Conservation (phyloP, 1,140 invertebrate genomes). For the Apis dorsata region DNA sequence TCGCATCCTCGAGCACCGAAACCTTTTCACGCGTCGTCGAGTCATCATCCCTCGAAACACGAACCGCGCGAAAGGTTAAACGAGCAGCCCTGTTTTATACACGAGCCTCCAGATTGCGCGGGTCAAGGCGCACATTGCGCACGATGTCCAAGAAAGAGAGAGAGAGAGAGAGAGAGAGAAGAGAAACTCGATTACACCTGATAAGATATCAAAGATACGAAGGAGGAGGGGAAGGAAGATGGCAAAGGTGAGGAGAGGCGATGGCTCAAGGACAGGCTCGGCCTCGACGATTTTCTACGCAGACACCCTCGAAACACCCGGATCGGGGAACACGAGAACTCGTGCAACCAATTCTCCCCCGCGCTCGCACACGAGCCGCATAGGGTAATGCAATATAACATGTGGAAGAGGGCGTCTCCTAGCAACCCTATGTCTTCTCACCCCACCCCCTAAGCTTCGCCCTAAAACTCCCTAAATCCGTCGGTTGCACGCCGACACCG, state of each 20-base stretch:
- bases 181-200: not conserved
- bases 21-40: not conserved
- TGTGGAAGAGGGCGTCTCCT: conserved; percentile 76
- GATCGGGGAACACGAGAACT: conserved; percentile 64
- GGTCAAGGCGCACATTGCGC: conserved; percentile 17
- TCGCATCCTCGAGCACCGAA: not conserved
- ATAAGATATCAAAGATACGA: not conserved
- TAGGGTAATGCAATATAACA: conserved; percentile 77
- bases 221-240: conserved; percentile 2
- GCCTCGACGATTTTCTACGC: conserved; percentile 58
- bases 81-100: not conserved
- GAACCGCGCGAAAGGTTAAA: conserved; percentile 18
- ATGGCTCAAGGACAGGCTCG: conserved; percentile 23
- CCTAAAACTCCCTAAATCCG: conserved; percentile 72
- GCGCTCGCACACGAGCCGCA: conserved; percentile 59
- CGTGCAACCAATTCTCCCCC: conserved; percentile 70
- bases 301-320: conserved; percentile 62
- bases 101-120: not conserved
- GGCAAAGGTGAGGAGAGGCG: conserved; percentile 51
- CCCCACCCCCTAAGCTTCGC: conserved; percentile 60
- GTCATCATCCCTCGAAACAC: not conserved
- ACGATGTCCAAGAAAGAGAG: not conserved
- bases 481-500: conserved; percentile 37
- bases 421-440: conserved; percentile 75
- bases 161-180: not conserved